phyloP scores from a whole-genome alignment of 1,140 invertebrate genomes.

The Araneus ventricosus region DNA sequence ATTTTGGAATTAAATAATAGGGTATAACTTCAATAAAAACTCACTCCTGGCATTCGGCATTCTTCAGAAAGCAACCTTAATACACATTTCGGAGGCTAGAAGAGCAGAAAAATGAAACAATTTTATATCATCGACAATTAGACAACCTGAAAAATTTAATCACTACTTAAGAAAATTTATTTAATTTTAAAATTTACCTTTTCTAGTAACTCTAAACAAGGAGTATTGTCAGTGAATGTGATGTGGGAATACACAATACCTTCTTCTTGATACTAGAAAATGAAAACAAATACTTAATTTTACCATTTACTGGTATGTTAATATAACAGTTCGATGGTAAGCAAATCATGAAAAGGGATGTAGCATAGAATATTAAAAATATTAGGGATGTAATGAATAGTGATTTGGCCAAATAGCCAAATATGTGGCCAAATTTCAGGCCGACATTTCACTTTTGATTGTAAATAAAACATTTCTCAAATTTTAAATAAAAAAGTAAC shows the following conservation, averaged over 20 bases:
- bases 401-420: no score
- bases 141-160: neutral
- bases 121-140: neutral
- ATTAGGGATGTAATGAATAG: no score
- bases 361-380: no score
- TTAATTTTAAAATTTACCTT: conserved; percentile 81
- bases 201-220: conserved; percentile 93
- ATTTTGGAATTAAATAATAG: no score
- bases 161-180: neutral
- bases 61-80: conserved; percentile 93
- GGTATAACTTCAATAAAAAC: neutral
- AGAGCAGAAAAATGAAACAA: neutral
- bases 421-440: no score
- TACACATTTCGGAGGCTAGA: conserved; percentile 89
- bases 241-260: conserved; percentile 94
- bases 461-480: no score
- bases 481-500: no score
- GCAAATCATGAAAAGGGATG: no score
- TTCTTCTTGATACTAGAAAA: conserved; percentile 90
- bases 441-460: no score
- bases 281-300: neutral
- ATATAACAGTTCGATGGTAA: no score
- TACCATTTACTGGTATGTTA: no score
- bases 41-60: conserved; percentile 93
- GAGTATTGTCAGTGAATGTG: conserved; percentile 93